Evolutionary conservation across 2,113 vertebrate genomes (phyloP).

Genomic region (Henicopernis longicauda): DNA sequence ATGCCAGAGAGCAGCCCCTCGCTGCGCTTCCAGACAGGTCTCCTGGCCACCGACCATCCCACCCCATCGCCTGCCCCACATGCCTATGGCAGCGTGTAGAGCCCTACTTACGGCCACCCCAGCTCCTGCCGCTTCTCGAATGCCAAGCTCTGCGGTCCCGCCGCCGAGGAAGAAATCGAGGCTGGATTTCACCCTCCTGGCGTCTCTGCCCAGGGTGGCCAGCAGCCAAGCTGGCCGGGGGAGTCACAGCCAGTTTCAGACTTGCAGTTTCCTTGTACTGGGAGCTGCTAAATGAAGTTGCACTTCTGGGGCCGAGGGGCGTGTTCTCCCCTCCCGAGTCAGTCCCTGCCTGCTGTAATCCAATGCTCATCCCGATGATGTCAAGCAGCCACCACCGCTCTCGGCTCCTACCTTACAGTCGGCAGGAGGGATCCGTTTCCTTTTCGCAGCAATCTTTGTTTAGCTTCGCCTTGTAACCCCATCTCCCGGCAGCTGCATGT

Average conservation of each 20-base stretch:
- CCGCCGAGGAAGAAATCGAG: neutral
- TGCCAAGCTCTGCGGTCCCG: neutral
- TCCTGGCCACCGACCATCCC: neutral
- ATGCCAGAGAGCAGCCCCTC: neutral
- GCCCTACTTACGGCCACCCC: conserved; percentile 48
- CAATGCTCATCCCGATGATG: conserved; percentile 75
- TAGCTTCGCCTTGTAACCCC: conserved; percentile 51
- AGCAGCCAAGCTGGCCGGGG: neutral
- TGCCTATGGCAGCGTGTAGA: accelerated
- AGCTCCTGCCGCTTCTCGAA: neutral
- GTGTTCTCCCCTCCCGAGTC: conserved; percentile 69
- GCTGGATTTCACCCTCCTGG: neutral
- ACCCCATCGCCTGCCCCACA: neutral
- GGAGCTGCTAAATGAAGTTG: conserved; percentile 68
- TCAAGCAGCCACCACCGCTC: conserved; percentile 62
- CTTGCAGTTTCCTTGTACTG: conserved; percentile 13
- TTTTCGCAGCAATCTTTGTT: conserved; percentile 51
- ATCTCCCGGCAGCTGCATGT: conserved; percentile 42
- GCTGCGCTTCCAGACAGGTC: neutral
- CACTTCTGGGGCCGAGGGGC: conserved; percentile 72
- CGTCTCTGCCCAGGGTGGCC: neutral
- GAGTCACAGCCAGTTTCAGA: neutral
- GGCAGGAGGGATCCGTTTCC: conserved; percentile 69
- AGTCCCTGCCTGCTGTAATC: conserved; percentile 75
- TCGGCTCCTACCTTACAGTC: conserved; percentile 65